Conservation (phyloP, 2,888 invertebrate genomes). For the Zeuzera pyrina region DNA sequence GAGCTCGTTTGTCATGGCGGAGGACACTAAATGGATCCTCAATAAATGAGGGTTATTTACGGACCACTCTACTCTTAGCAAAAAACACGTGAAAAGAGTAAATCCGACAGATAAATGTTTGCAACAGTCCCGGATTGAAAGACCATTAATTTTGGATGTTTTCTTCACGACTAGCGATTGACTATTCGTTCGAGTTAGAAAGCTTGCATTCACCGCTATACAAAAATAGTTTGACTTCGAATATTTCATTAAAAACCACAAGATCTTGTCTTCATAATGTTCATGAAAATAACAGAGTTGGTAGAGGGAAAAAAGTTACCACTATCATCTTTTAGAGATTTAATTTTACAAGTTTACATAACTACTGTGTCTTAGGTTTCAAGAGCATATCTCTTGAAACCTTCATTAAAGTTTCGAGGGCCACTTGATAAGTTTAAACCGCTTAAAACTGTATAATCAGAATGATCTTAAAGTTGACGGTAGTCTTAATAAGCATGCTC, state of each 20-base stretch:
- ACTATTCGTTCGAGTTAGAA: slow-evolving; percentile 1
- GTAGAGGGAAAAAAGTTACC: no score
- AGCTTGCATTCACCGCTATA: not conserved
- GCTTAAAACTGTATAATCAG: slow-evolving; percentile 29
- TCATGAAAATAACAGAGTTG: no score
- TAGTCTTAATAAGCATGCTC: slow-evolving; percentile 5
- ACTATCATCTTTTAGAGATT: slow-evolving; percentile 15
- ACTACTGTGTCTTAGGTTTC: slow-evolving; percentile 23
- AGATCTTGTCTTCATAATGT: no score
- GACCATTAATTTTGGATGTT: slow-evolving; percentile 47
- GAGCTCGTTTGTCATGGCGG: slow-evolving; percentile 56
- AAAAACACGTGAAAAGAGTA: slow-evolving; percentile 33
- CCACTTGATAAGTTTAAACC: slow-evolving; percentile 23
- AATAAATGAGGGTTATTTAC: slow-evolving; percentile 55
- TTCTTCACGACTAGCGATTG: slow-evolving; percentile 18
- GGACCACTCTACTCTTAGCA: slow-evolving; percentile 27
- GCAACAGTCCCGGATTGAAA: slow-evolving; percentile 42
- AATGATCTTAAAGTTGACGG: slow-evolving; percentile 27
- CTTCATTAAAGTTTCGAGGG: slow-evolving; percentile 30
- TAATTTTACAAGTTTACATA: slow-evolving; percentile 22
- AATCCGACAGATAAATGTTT: slow-evolving; percentile 45
- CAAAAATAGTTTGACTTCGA: no score
- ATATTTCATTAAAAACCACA: no score
- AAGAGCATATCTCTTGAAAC: slow-evolving; percentile 36
- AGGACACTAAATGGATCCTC: slow-evolving; percentile 54